Base-by-base conservation (phyloP, 2,888 invertebrate species). In the Myathropa florea region DNA sequence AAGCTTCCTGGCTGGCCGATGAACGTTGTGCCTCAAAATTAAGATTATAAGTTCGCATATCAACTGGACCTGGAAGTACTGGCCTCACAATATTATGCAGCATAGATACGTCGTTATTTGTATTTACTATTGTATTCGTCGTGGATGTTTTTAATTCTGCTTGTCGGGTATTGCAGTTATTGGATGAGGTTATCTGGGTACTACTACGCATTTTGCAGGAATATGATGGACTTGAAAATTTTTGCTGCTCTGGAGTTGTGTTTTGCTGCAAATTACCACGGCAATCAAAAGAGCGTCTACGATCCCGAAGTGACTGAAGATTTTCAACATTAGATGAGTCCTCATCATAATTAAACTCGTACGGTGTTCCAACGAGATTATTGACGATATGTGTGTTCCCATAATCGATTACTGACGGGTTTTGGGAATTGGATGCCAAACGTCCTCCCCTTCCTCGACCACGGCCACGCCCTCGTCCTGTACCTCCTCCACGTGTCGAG, bases 11-110 rank as follows among this genome's bases (percentile, higher is more conserved):
- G 21, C 91, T 92, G 10, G 92, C 90, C 4, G 93, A 93, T 87
- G 94, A 94, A 73, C 93, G 91, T 21, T 93, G 93, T 23, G 91
- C 90, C 81, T 93, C 92, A 65, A 91, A 93, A 28, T 91, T 91
- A 23, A 95, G 94, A 90, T 95, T 96, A 91, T 97, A 97, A 0
- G 97, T 97, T 72, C 97, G 95, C 97, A 97, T 97, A 91, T 97
- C 97, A 0, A 97, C 97, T 0, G 97, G 97, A 1, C 97, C 97
- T 0, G 97, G 97, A 86, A 97, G 92, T 68, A 97, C 94, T 0
- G 96, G 96, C 88, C 95, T 94, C 7, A 96, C 96, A 64, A 95
- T 94, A 61, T 95, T 94, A 65, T 94, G 93, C 83, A 95, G 93
- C 21, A 93, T 90, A 59, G 93, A 93, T 61, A 92, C 91, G 18